Evolutionary conservation across 2,113 vertebrate species (phyloP), one percentile per base, ranked within the genome.

Genomic region (Dipodomys merriami): DNA sequence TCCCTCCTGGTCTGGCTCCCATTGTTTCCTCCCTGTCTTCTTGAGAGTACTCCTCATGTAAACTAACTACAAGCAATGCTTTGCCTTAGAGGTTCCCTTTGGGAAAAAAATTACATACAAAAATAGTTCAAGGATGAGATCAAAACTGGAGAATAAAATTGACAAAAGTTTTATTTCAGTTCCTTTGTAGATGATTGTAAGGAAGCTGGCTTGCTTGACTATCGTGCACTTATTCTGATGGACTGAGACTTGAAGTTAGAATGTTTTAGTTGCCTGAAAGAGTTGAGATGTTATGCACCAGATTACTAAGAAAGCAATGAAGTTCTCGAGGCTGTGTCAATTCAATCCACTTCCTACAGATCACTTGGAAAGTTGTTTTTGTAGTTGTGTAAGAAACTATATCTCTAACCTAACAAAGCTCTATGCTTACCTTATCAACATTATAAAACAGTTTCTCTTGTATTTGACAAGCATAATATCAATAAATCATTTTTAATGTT

Each of bases 401-500:
- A 53, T 68, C 29, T 77, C 60, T 13, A 87, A 73, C 27, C 72
- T 82, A 90, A 71, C 60, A 81, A 49, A 87, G 73, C 39, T 79
- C 76, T 89, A 5, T 64, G 68, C 30, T 91, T 44, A 87, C 29
- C 49, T 94, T 91, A 96, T 82, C 94, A 89, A 86, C 86, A 71
- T 92, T 91, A 89, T 94, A 89, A 96, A 88, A 80, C 4, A 60
- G 64, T 78, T 87, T 81, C 81, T 91, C 76, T 72, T 93, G 60
- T 90, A 82, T 93, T 90, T 95, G 69, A 90, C 68, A 95, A 88
- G 67, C 60, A 77, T 85, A 91, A 73, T 92, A 95, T 78, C 91
- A 95, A 91, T 93, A 97, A 97, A 95, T 97, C 94, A 87, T n/a
- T 86, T 85, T 94, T 90, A 94, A 77, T 88, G 79, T 84, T 95